A percentile compares a stretch with the other conserved stretches of the same genome.
phyloP scores from a whole-genome alignment of 1,140 invertebrate genomes.

The Drosophila tristis region DNA sequence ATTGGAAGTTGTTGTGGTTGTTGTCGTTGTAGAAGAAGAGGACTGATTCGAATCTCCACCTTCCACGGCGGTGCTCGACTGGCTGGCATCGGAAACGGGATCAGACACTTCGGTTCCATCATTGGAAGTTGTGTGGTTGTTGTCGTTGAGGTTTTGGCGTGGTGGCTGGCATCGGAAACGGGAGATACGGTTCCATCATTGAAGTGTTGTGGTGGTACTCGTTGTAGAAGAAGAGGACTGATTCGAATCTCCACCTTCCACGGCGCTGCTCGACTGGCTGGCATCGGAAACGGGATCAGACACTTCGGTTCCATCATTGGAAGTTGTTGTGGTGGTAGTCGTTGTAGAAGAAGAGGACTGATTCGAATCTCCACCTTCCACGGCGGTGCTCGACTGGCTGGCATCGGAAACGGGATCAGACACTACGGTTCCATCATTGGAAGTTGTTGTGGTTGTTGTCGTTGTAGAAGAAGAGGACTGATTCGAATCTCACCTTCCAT shows the following conservation, averaged over 20 bases:
- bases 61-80: no score
- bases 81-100: no score
- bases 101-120: no score
- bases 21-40: no score
- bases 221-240: constrained; percentile 5
- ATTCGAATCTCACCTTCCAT: background rate
- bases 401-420: background rate
- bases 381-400: background rate
- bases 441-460: constrained; percentile 6
- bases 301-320: background rate
- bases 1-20: no score
- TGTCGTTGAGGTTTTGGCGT: no score
- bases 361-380: background rate
- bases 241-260: background rate
- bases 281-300: constrained; percentile 7
- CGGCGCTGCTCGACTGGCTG: background rate
- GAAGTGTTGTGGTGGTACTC: constrained; percentile 2
- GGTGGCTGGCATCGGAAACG: background rate
- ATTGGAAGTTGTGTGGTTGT: no score
- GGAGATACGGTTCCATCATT: background rate
- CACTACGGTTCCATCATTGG: background rate
- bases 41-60: no score
- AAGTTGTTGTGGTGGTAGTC: background rate
- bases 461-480: constrained; percentile 3
- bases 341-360: background rate